Conservation (phyloP, 2,113 vertebrate genomes). For the Thalassarche chlororhynchos region DNA sequence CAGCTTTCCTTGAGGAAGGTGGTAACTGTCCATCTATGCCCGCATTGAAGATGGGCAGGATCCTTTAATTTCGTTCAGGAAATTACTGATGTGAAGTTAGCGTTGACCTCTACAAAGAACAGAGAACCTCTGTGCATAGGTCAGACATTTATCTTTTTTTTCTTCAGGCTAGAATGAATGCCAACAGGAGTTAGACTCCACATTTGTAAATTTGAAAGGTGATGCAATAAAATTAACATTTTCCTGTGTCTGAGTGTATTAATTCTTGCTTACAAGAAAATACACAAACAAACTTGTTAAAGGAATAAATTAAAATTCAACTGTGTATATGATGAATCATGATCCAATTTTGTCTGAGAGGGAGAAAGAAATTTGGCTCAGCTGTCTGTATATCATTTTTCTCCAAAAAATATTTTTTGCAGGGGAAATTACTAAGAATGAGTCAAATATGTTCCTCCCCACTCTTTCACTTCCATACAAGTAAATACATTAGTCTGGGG, state of each 20-base stretch:
- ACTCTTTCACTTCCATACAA: not conserved
- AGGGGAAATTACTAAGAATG: not conserved
- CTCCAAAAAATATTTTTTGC: not conserved
- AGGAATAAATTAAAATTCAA: conserved; percentile 53
- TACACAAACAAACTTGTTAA: conserved; percentile 39
- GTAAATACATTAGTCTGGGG: not conserved
- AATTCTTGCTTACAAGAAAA: conserved; percentile 42
- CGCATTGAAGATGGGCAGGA: not conserved
- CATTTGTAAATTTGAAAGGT: conserved; percentile 11
- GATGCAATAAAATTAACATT: conserved; percentile 17
- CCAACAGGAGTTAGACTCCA: not conserved
- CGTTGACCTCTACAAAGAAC: not conserved
- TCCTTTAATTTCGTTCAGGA: not conserved
- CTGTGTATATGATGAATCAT: conserved; percentile 59
- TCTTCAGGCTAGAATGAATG: not conserved
- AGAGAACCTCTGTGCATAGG: not conserved
- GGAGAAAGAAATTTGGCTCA: not conserved
- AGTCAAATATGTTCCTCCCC: not conserved
- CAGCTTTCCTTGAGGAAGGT: not conserved
- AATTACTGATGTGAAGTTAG: not conserved
- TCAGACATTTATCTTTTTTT: not conserved
- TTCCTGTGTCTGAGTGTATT: not conserved
- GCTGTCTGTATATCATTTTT: not conserved
- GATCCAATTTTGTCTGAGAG: conserved; percentile 44
- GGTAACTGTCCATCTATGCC: not conserved